Evolutionary conservation across 2,888 invertebrate species (phyloP), one percentile per base, ranked within the genome.

Genomic region (Priocnemis perturbator): DNA sequence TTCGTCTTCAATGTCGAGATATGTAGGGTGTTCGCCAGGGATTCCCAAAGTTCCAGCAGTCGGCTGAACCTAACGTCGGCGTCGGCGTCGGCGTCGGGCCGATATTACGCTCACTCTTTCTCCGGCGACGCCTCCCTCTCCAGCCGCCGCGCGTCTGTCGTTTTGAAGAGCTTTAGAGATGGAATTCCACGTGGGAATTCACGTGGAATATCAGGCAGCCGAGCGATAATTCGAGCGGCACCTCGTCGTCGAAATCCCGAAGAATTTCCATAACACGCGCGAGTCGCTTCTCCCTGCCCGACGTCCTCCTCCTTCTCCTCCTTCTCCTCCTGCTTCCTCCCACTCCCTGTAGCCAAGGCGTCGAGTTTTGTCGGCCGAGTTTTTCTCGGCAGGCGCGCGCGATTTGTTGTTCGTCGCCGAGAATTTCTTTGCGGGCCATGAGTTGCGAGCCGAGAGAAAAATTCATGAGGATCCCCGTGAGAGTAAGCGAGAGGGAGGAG

Each of bases 221-320:
- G 68, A 21, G 68, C 64, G 64, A 70, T 69, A 67, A 73, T 69
- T 74, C 67, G 57, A 56, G 55, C 60, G 67, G 47, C 55, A 73
- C 52, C 64, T 56, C 23, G 55, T 55, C 59, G 60, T 58, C 58
- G 56, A 68, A 65, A 66, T 75, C 71, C 52, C 50, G n/a, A 66
- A 75, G 66, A 77, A 77, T 77, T 75, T 77, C 68, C 71, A 71
- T 70, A 76, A 76, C 67, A 48, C 53, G 58, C 44, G 52, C 60
- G 59, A 23, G 48, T 62, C 55, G 44, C 57, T 53, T 47, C 21
- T 17, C 7, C 30, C n/a, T 7, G 50, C 62, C 48, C 60, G 58
- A 60, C 26, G 67, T 69, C 50, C n/a, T n/a, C n/a, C n/a, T n/a
- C 52, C 59, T 64, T 53, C 52, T 50, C 62, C 9, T 57, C 47